A percentile compares a stretch with the other conserved stretches of the same genome.
Conservation (phyloP, 2,113 vertebrate species). For the Trogon melanurus region DNA sequence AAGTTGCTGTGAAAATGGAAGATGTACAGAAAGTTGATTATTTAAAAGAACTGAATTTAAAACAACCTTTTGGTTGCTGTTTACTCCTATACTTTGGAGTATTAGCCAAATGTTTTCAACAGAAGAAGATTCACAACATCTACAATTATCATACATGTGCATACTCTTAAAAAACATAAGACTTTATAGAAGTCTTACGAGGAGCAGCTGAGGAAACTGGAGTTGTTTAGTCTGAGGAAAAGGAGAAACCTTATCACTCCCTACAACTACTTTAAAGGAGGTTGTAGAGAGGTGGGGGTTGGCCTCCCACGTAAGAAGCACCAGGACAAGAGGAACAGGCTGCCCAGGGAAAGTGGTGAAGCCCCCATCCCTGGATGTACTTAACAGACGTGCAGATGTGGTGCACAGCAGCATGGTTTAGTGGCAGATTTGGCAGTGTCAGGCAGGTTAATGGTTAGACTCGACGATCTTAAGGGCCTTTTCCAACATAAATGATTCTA, state of each 20-base stretch:
- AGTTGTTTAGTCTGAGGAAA: not conserved
- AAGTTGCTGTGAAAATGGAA: not conserved
- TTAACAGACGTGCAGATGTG: fast-evolving
- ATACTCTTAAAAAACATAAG: not conserved
- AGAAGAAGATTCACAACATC: not conserved
- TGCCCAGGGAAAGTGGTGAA: not conserved
- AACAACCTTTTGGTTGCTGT: not conserved
- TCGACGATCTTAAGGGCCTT: not conserved
- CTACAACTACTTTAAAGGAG: not conserved
- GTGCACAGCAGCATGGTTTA: no score
- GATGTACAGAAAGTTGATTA: not conserved
- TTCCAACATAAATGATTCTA: not conserved
- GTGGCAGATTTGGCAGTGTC: not conserved
- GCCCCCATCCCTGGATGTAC: not conserved
- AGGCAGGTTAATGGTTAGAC: not conserved
- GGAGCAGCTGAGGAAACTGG: not conserved
- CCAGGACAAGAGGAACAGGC: not conserved
- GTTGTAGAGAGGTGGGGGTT: fast-evolving
- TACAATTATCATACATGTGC: not conserved
- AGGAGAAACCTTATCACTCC: not conserved
- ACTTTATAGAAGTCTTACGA: fast-evolving
- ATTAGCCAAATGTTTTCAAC: not conserved
- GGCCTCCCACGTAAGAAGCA: fast-evolving
- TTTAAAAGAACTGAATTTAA: not conserved
- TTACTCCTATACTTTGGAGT: not conserved